phyloP scores from a whole-genome alignment of 2,797 vertebrate genomes.

The Syngnathus acus region DNA sequence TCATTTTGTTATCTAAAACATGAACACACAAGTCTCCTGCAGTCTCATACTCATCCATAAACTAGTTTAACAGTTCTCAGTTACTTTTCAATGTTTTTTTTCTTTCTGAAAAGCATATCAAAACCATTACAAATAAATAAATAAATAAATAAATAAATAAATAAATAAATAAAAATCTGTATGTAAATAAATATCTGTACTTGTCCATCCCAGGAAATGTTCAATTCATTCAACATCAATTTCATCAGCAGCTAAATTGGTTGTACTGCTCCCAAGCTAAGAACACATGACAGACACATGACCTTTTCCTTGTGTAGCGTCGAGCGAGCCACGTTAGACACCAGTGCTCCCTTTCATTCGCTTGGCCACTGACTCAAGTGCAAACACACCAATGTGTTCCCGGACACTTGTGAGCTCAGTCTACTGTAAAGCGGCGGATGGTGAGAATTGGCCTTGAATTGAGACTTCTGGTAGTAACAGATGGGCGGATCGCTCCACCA shows the following conservation, averaged over 20 bases:
- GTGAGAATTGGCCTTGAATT: slow-evolving; percentile 54
- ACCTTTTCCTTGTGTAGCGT: slow-evolving; percentile 44
- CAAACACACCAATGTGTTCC: slow-evolving; percentile 45
- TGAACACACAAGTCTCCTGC: no score
- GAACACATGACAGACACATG: slow-evolving; percentile 38
- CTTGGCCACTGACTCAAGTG: slow-evolving; percentile 37
- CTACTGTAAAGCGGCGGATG: slow-evolving; percentile 50
- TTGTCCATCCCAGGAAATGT: no score
- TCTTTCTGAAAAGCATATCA: no score
- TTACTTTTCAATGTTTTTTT: no score
- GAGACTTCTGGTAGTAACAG: slow-evolving; percentile 66
- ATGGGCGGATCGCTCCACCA: slow-evolving; percentile 60
- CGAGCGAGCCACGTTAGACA: slow-evolving; percentile 24
- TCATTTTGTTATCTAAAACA: no score
- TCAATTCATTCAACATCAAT: not conserved
- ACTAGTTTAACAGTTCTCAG: no score
- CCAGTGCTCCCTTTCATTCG: slow-evolving; percentile 38
- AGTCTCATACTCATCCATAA: no score
- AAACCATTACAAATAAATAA: no score
- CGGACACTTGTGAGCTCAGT: slow-evolving; percentile 26
- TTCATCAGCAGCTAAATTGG: not conserved
- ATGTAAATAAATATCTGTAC: no score
- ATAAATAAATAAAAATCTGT: no score
- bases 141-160: no score
- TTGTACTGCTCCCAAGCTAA: not conserved